Evolutionary conservation across 2,888 invertebrate species (phyloP).

Genomic region (Chironomus riparius): DNA sequence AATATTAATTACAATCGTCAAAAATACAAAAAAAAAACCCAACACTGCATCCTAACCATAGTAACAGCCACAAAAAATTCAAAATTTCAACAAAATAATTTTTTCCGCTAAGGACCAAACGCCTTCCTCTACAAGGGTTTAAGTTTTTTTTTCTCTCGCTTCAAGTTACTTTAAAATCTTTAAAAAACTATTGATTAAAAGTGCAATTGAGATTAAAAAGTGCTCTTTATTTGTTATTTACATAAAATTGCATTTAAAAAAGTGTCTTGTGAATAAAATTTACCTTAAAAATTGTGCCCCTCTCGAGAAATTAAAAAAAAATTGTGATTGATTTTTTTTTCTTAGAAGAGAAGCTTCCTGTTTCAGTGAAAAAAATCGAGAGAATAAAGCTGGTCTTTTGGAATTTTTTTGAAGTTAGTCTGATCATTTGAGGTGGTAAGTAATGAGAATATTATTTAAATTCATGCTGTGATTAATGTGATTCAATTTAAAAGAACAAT

Average conservation of each 20-base stretch:
- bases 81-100: no score
- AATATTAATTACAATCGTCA: no score
- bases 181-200: constrained; percentile 9
- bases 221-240: neutral
- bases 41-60: no score
- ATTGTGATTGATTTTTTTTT: constrained; percentile 21
- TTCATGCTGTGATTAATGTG: no score
- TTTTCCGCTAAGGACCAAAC: no score
- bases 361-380: neutral
- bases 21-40: no score
- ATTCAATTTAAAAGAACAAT: no score
- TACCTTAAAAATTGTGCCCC: neutral
- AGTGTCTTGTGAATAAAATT: neutral
- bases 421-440: neutral
- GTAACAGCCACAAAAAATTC: no score
- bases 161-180: neutral
- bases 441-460: neutral
- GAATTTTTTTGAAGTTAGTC: neutral
- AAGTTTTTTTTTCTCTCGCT: no score
- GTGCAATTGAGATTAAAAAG: constrained; percentile 20
- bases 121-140: no score
- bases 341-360: neutral
- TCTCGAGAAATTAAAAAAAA: neutral
- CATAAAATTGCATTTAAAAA: neutral
- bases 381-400: neutral